Percentiles rank a stretch among this genome's conserved stretches.
These are phyloP conservation scores for Drosophila carrolli DNA, from an alignment of 1,140 invertebrate genomes.

Conservation along the genomic window DNA sequence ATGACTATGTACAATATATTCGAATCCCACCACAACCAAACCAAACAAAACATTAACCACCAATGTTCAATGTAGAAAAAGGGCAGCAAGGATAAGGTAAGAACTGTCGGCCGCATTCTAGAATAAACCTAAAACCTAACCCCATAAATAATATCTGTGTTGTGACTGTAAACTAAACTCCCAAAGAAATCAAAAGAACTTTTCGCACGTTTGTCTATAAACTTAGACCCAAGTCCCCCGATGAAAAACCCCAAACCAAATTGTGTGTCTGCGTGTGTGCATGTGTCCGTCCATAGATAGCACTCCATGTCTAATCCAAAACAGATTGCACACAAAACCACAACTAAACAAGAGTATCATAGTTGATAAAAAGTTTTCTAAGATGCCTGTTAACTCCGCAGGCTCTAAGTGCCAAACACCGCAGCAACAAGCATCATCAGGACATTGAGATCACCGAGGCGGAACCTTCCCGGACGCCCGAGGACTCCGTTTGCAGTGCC, in stretches of 20 bases:
- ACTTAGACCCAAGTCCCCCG: slow-evolving; percentile 5
- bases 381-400: slow-evolving; percentile 70
- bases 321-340: slow-evolving; percentile 37
- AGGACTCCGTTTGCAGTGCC: slow-evolving; percentile 90
- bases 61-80: slow-evolving; percentile 88
- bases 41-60: slow-evolving; percentile 72
- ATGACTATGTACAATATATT: slow-evolving; percentile 82
- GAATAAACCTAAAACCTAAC: slow-evolving; percentile 44
- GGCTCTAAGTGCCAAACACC: slow-evolving; percentile 87
- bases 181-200: slow-evolving; percentile 18
- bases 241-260: slow-evolving; percentile 2
- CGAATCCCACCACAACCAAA: slow-evolving; percentile 58
- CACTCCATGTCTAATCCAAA: slow-evolving; percentile 41
- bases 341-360: neutral
- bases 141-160: slow-evolving; percentile 57
- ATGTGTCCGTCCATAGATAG: slow-evolving; percentile 53
- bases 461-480: slow-evolving; percentile 88
- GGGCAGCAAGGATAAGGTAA: slow-evolving; percentile 93
- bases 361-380: neutral
- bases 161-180: slow-evolving; percentile 45
- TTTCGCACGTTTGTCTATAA: slow-evolving; percentile 65
- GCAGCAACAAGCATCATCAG: slow-evolving; percentile 85
- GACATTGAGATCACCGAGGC: slow-evolving; percentile 88
- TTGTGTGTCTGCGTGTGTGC: slow-evolving; percentile 36
- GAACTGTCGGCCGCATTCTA: slow-evolving; percentile 70